These are phyloP conservation scores for Mantis religiosa DNA, from an alignment of 2,888 invertebrate species.

Conservation along the genomic window DNA sequence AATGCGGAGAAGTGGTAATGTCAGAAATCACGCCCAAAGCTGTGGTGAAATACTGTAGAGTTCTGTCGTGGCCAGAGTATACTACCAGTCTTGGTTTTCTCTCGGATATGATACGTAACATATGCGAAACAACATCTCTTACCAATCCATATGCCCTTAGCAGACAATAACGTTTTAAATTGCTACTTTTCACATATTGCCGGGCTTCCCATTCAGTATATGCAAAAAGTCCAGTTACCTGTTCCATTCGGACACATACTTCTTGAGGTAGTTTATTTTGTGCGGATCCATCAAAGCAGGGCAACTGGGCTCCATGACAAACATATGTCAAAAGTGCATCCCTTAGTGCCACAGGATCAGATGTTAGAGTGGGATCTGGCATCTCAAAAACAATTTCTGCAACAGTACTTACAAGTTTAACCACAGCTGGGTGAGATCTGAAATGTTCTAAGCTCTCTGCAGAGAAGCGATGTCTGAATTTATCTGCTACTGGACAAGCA, in stretches of 20 bases:
- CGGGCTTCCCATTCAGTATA: conserved; percentile 78
- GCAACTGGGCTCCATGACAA: conserved; percentile 78
- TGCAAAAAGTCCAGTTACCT: conserved; percentile 69
- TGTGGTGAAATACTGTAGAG: conserved; percentile 75
- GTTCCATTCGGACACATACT: conserved; percentile 27
- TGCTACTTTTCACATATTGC: conserved; percentile 57
- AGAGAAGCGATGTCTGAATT: conserved; percentile 47
- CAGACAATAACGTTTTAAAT: conserved; percentile 62
- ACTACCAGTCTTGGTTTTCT: conserved; percentile 69
- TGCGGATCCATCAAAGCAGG: conserved; percentile 57
- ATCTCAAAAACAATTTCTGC: conserved; percentile 64
- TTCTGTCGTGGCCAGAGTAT: conserved; percentile 90
- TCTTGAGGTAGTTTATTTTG: conserved; percentile 35
- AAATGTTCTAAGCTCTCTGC: conserved; percentile 61
- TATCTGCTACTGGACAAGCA: conserved; percentile 68
- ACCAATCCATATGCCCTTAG: conserved; percentile 79
- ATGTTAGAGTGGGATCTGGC: conserved; percentile 54
- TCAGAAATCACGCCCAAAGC: conserved; percentile 67
- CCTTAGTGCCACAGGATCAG: conserved; percentile 66
- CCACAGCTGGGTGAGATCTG: conserved; percentile 69
- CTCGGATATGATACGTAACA: conserved; percentile 76
- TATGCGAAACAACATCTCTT: conserved; percentile 73
- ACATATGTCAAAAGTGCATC: conserved; percentile 81
- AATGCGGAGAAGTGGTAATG: conserved; percentile 65
- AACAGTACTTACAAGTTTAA: conserved; percentile 62